Base-by-base conservation (phyloP, 2,888 invertebrate genomes). In the Drosophila paucipuncta region DNA sequence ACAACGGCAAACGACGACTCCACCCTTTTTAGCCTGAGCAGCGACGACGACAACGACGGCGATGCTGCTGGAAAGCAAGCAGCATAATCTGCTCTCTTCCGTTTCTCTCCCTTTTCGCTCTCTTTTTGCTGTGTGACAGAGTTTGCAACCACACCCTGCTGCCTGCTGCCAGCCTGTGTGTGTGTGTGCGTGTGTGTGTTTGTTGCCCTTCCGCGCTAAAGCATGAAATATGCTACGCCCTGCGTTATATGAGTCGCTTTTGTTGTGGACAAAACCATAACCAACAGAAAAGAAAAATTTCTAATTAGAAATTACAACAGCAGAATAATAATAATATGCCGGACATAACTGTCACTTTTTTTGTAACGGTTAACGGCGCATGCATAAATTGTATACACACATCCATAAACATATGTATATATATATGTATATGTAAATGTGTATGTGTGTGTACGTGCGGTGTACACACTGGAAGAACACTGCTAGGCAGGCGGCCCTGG, bases 311-410 rank as follows among this genome's bases (percentile, higher is more conserved):
- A 87, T 76, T 78, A 73, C 82, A 75, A 73, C 73, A 68, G 50
- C 64, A 55, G 49, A 71, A 77, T 28, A 25, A 37, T 55, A 61
- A 18, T 55, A 61, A 63, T 68, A 69, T 69, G 66, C 82, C 83
- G 85, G 82, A 83, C 82, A 87, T 85, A 85, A 83, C 85, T 85
- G 85, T 87, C 85, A 85, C 85, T 80, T 78, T 82, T 82, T 81
- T 68, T 65, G 70, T 83, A 82, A 80, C 74, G 80, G 80, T 73
- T 78, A 82, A 82, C 73, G 72, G 80, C 68, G 62, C 74, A 63
- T 74, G 61, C 50, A 73, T 61, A 47, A 47, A 25, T 47, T 47
- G 47, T 47, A 25, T 16, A 1, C 47, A 16, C 16, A 55, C 60
- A 22, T 53, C 13, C 37, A 31, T 64, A 55, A 43, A 35, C 22